These are phyloP conservation scores for Yponomeuta sedellus DNA, from an alignment of 2,888 invertebrate species.

Conservation along the genomic window DNA sequence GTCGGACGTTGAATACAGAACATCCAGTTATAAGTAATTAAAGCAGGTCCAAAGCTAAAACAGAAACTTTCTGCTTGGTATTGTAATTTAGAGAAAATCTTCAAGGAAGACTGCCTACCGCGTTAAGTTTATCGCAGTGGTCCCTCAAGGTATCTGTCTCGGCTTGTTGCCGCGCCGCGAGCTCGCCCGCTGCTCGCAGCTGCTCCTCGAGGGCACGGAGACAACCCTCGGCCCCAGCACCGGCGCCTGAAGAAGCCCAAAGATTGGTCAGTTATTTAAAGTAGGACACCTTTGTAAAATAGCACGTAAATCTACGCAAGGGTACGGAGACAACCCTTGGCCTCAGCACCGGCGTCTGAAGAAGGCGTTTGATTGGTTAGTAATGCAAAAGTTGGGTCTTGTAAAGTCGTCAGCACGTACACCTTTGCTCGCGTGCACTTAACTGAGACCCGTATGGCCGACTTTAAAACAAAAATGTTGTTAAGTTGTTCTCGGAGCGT, in stretches of 20 bases:
- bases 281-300: too few species aligned
- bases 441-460: too few species aligned
- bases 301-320: conserved; percentile 71
- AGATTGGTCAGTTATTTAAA: too few species aligned
- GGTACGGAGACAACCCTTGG: conserved; percentile 84
- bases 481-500: too few species aligned
- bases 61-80: too few species aligned
- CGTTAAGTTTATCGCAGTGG: conserved; percentile 82
- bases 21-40: too few species aligned
- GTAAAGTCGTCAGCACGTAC: too few species aligned
- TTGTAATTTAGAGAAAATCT: too few species aligned
- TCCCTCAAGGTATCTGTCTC: conserved; percentile 84
- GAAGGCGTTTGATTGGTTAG: neutral
- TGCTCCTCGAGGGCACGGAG: conserved; percentile 85
- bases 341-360: conserved; percentile 68
- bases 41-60: too few species aligned
- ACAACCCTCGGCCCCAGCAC: conserved; percentile 81
- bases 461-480: too few species aligned
- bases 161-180: conserved; percentile 84
- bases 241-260: conserved; percentile 41
- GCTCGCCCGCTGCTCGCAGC: conserved; percentile 83
- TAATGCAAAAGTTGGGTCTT: too few species aligned
- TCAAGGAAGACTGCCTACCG: conserved; percentile 58
- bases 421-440: conserved; percentile 64
- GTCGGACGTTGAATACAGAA: neutral